Conservation (phyloP, 2,113 vertebrate genomes). For the Nycticorax nycticorax region DNA sequence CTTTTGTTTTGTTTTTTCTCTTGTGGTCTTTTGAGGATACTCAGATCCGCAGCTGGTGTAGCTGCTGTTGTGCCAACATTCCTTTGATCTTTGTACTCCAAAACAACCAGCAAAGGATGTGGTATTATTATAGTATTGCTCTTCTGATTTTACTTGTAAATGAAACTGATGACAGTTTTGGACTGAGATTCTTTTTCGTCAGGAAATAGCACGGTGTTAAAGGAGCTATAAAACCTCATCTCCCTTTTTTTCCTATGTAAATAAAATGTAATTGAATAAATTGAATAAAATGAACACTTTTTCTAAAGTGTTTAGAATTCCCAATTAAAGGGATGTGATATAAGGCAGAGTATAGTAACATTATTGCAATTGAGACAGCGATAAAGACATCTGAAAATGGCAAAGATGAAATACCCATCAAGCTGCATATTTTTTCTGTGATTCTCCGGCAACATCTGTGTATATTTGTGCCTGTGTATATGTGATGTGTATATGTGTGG, state of each 20-base stretch:
- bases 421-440: not conserved
- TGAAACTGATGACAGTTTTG: not conserved
- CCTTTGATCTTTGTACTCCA: not conserved
- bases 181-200: not conserved
- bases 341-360: not conserved
- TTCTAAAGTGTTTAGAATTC: not conserved
- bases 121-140: not conserved
- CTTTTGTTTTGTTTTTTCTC: not conserved
- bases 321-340: not conserved
- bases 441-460: not conserved
- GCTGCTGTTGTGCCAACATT: not conserved
- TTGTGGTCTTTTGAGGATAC: not conserved
- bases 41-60: not conserved
- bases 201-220: not conserved
- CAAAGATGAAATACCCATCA: not conserved
- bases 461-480: not conserved
- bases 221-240: not conserved
- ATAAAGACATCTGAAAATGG: not conserved
- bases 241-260: rapidly evolving
- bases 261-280: not conserved
- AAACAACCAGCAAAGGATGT: not conserved
- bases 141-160: not conserved
- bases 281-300: not conserved
- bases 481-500: not conserved
- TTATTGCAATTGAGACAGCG: not conserved